Base-by-base conservation (phyloP, 2,797 vertebrate genomes). In the Huso huso region DNA sequence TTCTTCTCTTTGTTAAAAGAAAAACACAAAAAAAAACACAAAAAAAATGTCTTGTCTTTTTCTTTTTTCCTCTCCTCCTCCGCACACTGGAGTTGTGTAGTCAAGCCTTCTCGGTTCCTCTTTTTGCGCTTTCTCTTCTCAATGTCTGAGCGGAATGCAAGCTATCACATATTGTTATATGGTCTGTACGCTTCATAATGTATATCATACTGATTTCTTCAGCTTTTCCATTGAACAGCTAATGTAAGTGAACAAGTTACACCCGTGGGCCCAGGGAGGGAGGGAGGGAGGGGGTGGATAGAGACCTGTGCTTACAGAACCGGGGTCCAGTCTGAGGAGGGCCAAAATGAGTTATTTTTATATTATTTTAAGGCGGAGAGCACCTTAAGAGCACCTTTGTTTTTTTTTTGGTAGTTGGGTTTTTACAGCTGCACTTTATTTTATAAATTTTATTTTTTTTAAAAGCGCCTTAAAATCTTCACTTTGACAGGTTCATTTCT, bases 191-290 rank as follows among this genome's bases (percentile, higher is more conserved):
- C 88, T 90, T 91, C 89, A 88, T 87, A 83, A 86, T 85, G 88
- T 87, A 87, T 84, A 84, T 87, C 87, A 88, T 87, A 84, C 91
- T 89, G 87, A 92, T 89, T 88, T 90, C 88, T 92, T 88, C 89
- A 86, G 91, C 91, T 93, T 90, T 89, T 93, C 90, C 90, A 93
- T 91, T 92, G 87, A 93, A 89, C 92, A 89, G 91, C 92, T 93
- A 92, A 91, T 92, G 92, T 93, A 90, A 88, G 85, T 89, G 84
- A 90, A 88, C 86, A 87, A 88, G 83, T 84, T 84, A 86, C 78
- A 69, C 86, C 82, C 83, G 5, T 5, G 37, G 5, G 5, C 37
- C 37, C 37, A 37, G 37, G 37, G 37, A 4, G 3, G 37, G 37
- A 71, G 70, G 68, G 70, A 37, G 23, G 23, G 15, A 18, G 23